Base-by-base conservation (phyloP, 2,888 invertebrate species). In the Tigriopus californicus region DNA sequence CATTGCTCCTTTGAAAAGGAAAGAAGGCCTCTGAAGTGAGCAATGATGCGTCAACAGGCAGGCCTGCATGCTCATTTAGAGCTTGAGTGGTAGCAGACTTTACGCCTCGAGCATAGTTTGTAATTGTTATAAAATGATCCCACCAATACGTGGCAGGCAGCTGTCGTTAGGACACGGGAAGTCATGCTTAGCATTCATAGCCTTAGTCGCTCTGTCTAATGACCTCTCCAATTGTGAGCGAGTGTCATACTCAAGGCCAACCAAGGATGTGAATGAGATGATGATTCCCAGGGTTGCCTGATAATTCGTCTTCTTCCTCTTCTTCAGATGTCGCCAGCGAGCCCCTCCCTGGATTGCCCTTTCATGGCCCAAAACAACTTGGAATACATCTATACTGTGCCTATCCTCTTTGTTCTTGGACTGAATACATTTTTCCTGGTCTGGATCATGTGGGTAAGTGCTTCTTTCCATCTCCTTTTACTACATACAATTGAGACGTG, bases 371-470 rank as follows among this genome's bases (percentile, higher is more conserved):
- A 80, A 62, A 25, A 24, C 20, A 24, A 18, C 11, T 83, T 83
- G 58, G 90, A 91, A 71, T 90, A 87, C 84, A 83, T 91, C 65
- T 86, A 84, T 70, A 85, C 87, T 69, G 81, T 79, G 0, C 90
- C 91, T 0, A 85, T 87, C 1, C 78, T 90, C 63, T 73, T 78
- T 22, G 87, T 90, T 11, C 79, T 92, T 33, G 79, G 82, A 60
- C 79, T 88, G 65, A 90, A 91, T 75, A 77, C 83, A 55, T 76
- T 84, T 66, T 88, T 88, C 72, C 78, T 88, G 62, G 74, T 85
- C 66, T 80, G 79, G 74, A 87, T 90, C 66, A 86, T 90, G 85
- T 85, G 88, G 82, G 89, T 85, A 33, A 77, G 84, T 76, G 25
- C 4, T 25, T 20, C 5, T 15, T 47, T 20, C 18, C 18, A 47